These are phyloP conservation scores for Digitonthophagus gazella DNA, from an alignment of 2,888 invertebrate genomes.

Conservation along the genomic window DNA sequence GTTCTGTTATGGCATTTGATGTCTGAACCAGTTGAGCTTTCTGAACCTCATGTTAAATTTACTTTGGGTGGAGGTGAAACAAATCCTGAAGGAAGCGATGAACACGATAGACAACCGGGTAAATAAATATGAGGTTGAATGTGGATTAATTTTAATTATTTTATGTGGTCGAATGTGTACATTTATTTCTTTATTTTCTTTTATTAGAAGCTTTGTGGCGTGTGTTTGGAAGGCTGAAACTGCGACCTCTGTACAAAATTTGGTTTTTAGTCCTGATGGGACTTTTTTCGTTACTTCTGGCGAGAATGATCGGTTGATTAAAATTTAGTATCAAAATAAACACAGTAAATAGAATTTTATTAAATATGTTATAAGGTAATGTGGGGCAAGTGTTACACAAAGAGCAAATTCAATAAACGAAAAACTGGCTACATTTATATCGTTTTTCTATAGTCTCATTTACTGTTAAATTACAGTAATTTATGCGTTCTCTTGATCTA, in stretches of 20 bases:
- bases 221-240: conserved; percentile 92
- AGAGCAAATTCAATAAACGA: no score
- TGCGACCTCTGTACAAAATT: conserved; percentile 87
- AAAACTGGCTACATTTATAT: no score
- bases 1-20: conserved; percentile 85
- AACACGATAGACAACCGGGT: conserved; percentile 40
- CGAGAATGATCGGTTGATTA: conserved; percentile 91
- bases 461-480: no score
- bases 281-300: conserved; percentile 96
- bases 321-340: conserved; percentile 99
- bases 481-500: no score
- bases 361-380: no score
- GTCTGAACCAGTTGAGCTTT: conserved; percentile 56
- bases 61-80: conserved; percentile 48
- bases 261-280: conserved; percentile 97
- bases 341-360: no score
- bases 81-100: conserved; percentile 46
- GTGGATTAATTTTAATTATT: not conserved
- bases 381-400: no score
- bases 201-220: conserved; percentile 59
- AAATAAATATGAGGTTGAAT: conserved; percentile 1
- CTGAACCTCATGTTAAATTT: conserved; percentile 53
- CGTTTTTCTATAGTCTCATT: no score
- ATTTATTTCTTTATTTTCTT: not conserved
- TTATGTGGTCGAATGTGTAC: not conserved